A percentile compares a stretch with the other conserved stretches of the same genome.
phyloP scores from a whole-genome alignment of 2,888 invertebrate genomes.

The Catocala nupta region DNA sequence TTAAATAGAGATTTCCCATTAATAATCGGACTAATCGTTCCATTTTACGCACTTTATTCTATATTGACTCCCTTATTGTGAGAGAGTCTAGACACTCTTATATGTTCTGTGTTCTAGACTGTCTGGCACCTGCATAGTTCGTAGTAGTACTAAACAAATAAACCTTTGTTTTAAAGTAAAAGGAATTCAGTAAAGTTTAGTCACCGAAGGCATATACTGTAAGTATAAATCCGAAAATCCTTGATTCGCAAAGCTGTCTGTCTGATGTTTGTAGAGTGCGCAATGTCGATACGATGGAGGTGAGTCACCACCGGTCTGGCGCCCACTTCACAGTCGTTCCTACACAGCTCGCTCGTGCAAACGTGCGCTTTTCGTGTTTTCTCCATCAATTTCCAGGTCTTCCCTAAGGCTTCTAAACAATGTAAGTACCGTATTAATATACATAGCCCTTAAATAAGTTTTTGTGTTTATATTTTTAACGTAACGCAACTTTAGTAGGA shows the following conservation, averaged over 20 bases:
- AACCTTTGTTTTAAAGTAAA: neutral
- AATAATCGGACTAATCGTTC: too few species aligned
- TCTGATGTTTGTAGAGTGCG: conserved; percentile 36
- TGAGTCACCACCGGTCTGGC: conserved; percentile 58
- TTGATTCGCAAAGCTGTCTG: conserved; percentile 30
- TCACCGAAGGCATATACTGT: conserved; percentile 1
- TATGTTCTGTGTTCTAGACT: too few species aligned
- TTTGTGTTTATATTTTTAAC: neutral
- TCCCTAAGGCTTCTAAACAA: conserved; percentile 19
- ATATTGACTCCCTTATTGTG: too few species aligned
- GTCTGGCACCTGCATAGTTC: too few species aligned
- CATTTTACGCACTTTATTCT: too few species aligned
- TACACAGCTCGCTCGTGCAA: conserved; percentile 54
- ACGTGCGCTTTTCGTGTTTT: conserved; percentile 59
- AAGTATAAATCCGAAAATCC: conserved; percentile 18
- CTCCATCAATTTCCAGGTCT: conserved; percentile 21
- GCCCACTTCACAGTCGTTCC: conserved; percentile 58
- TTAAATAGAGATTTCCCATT: too few species aligned
- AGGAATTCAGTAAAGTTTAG: conserved; percentile 6
- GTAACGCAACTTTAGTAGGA: too few species aligned
- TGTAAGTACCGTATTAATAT: conserved; percentile 46
- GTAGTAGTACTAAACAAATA: too few species aligned
- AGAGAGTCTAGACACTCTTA: too few species aligned
- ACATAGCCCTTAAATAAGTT: neutral
- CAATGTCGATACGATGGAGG: conserved; percentile 51